phyloP scores from a whole-genome alignment of 2,888 invertebrate species.

The Torymus auratus region DNA sequence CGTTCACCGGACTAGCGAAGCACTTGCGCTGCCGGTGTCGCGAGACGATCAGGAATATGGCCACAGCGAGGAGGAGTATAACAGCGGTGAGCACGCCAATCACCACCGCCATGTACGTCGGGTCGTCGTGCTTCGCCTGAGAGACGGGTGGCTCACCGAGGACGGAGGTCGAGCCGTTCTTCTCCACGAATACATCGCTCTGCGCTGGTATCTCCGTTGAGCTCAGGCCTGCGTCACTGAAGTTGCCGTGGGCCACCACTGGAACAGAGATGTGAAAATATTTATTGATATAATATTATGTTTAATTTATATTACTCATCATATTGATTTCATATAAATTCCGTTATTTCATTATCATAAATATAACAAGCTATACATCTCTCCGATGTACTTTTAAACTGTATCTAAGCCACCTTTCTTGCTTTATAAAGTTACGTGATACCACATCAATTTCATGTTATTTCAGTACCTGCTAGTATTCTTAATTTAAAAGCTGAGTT shows the following conservation, averaged over 20 bases:
- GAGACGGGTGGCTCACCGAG: constrained; percentile 80
- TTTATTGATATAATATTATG: neutral
- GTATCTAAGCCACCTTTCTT: too few species aligned
- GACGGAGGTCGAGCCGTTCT: constrained; percentile 68
- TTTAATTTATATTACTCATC: neutral
- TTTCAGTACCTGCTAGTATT: too few species aligned
- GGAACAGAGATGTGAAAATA: constrained; percentile 59
- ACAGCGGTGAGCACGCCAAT: constrained; percentile 87
- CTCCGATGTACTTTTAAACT: too few species aligned
- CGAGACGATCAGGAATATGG: constrained; percentile 85
- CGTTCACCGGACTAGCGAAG: constrained; percentile 84
- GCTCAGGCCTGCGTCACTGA: constrained; percentile 82
- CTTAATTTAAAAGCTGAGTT: too few species aligned
- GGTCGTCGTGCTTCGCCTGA: constrained; percentile 84
- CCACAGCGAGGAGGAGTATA: constrained; percentile 84
- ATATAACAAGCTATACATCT: too few species aligned
- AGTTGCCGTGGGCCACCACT: constrained; percentile 85
- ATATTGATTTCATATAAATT: too few species aligned
- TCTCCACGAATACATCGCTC: constrained; percentile 77
- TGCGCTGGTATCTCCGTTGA: constrained; percentile 78
- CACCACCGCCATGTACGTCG: constrained; percentile 86
- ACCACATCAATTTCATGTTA: too few species aligned
- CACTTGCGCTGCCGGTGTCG: constrained; percentile 85
- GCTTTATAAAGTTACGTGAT: too few species aligned
- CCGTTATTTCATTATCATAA: too few species aligned